Base-by-base conservation (phyloP, 2,797 vertebrate genomes). In the Acanthis flammea region DNA sequence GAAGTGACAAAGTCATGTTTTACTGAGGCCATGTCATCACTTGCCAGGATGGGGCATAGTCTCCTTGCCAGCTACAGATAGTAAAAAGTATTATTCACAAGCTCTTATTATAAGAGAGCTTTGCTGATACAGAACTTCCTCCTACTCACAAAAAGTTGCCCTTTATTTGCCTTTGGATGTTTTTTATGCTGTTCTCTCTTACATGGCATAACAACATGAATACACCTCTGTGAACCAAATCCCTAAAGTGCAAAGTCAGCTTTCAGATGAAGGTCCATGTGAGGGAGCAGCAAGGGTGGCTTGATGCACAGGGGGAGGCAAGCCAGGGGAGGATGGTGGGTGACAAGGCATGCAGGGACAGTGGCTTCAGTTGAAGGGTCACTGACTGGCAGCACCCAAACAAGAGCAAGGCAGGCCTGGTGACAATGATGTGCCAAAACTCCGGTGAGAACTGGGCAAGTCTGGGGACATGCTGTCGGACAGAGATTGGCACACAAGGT, bases 1-100 rank as follows among this genome's bases (percentile, higher is more conserved):
- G 87, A 83, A 82, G 65, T 94, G 81, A 96, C 68, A 83, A 85
- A 91, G 78, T 92, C 58, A 54, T 88, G 78, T 96, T 95, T 91
- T 90, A 91, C 65, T 80, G 78, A 94, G 87, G 79, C 75, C 57
- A 7, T 67, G 75, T 71, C 75, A 82, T 94, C 35, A 39, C 63
- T 94, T 94, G 75, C 91, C 91, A 80, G 72, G 53, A 94, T 42
- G 28, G 87, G 35, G 85, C 57, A 45, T 80, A 87, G 75, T 90
- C 75, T 94, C 39, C 78, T 89, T 95, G 92, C 92, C 92, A 86
- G 7, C 79, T 91, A 80, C 10, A 54, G 89, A 93, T 57, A 39
- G 72, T 86, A 86, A 87, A 85, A 92, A 83, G 61, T 83, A 91
- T 92, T 93, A 90, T 89, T 94, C 87, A 92, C 10, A 76, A 71